Conservation (phyloP, 2,888 invertebrate species). For the Camptogramma bilineatum region DNA sequence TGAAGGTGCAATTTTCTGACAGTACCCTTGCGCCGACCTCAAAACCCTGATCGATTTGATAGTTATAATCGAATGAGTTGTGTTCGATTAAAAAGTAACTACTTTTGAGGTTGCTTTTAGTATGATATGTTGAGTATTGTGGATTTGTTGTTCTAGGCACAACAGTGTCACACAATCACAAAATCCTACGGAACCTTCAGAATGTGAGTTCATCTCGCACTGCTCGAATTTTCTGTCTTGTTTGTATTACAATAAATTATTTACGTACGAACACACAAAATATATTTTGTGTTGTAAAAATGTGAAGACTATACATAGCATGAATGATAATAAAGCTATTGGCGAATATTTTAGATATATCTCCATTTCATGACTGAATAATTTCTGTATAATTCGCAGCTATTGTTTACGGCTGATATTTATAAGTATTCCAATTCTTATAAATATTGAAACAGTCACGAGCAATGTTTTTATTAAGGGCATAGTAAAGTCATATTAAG, state of each 20-base stretch:
- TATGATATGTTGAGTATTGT: not conserved
- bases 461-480: not conserved
- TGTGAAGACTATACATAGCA: constrained; percentile 20
- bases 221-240: too few species aligned
- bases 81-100: not conserved
- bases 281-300: too few species aligned
- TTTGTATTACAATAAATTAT: too few species aligned
- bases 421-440: too few species aligned
- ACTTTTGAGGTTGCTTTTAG: not conserved
- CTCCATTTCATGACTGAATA: constrained; percentile 14
- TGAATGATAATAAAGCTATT: constrained; percentile 21
- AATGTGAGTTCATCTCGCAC: too few species aligned
- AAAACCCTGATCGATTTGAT: constrained; percentile 62
- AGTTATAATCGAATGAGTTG: constrained; percentile 55
- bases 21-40: constrained; percentile 63
- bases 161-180: too few species aligned
- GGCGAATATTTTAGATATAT: constrained; percentile 20
- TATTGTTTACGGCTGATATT: constrained; percentile 5
- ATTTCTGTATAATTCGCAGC: constrained; percentile 5
- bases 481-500: too few species aligned
- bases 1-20: constrained; percentile 71
- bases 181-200: too few species aligned
- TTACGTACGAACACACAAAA: too few species aligned
- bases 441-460: constrained; percentile 2
- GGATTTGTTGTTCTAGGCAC: too few species aligned